phyloP scores from a whole-genome alignment of 2,888 invertebrate genomes.

The Eristalis pertinax region DNA sequence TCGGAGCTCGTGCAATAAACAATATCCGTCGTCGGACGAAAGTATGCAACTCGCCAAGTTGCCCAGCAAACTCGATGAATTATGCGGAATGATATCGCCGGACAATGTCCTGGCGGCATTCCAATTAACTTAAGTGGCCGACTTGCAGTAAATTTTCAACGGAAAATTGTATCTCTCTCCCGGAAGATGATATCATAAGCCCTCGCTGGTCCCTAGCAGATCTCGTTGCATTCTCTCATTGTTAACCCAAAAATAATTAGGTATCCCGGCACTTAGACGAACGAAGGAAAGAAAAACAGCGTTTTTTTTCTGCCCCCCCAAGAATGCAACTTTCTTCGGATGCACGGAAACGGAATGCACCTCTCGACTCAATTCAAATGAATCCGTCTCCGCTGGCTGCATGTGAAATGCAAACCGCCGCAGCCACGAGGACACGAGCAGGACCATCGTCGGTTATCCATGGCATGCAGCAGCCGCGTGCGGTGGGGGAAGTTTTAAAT shows the following conservation, averaged over 20 bases:
- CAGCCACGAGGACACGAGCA: not conserved
- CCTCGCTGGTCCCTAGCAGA: not conserved
- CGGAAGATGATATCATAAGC: not conserved
- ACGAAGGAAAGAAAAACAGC: not conserved
- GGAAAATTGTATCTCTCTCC: not conserved
- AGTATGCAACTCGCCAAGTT: not conserved
- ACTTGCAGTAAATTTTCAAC: not conserved
- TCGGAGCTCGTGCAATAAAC: not conserved
- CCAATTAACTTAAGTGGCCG: not conserved
- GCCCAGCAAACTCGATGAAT: not conserved
- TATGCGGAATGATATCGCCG: not conserved
- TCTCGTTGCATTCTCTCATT: not conserved
- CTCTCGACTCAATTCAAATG: not conserved
- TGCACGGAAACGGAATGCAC: not conserved
- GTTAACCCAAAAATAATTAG: not conserved
- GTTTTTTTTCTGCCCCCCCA: not conserved
- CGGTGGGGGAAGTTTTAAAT: conserved; percentile 21
- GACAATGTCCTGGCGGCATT: not conserved
- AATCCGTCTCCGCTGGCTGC: not conserved
- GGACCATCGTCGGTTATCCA: not conserved
- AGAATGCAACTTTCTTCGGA: not conserved
- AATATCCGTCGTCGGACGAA: not conserved
- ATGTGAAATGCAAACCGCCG: not conserved
- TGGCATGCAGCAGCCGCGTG: not conserved
- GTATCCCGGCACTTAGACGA: not conserved